Conservation (phyloP, 2,888 invertebrate genomes). For the Acanthoscelides obtectus region DNA sequence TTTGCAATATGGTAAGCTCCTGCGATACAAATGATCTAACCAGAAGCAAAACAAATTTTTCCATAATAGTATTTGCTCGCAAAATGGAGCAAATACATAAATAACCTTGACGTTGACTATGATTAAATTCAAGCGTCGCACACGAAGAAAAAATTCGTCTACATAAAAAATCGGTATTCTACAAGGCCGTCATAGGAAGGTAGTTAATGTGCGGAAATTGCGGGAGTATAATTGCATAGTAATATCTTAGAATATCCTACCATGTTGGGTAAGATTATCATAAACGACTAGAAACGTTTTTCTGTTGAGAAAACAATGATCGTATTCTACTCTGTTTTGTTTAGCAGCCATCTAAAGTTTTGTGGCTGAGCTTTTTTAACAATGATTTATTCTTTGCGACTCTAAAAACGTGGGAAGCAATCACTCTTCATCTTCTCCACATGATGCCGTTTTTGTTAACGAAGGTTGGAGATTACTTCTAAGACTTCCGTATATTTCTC, state of each 20-base stretch:
- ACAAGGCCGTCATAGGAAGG: background rate
- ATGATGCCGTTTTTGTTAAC: no score
- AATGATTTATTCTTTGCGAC: no score
- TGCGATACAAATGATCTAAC: background rate
- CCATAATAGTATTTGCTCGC: background rate
- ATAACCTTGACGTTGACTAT: background rate
- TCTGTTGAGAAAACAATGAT: no score
- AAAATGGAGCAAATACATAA: background rate
- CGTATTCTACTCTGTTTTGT: no score
- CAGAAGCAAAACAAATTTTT: background rate
- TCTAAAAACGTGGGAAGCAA: no score
- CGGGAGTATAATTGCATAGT: background rate
- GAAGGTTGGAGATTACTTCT: no score
- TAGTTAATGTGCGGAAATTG: background rate
- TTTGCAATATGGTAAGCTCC: no score
- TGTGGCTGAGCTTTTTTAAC: no score
- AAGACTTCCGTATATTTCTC: no score
- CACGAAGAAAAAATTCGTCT: background rate
- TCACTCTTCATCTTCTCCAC: no score
- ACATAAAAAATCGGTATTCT: background rate
- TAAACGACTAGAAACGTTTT: no score
- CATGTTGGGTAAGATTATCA: background rate
- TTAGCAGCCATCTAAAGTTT: no score
- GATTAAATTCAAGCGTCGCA: background rate
- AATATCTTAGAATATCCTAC: background rate